Evolutionary conservation across 2,113 vertebrate species (phyloP), one percentile per base, ranked within the genome.

Genomic region (Lycaon pictus): DNA sequence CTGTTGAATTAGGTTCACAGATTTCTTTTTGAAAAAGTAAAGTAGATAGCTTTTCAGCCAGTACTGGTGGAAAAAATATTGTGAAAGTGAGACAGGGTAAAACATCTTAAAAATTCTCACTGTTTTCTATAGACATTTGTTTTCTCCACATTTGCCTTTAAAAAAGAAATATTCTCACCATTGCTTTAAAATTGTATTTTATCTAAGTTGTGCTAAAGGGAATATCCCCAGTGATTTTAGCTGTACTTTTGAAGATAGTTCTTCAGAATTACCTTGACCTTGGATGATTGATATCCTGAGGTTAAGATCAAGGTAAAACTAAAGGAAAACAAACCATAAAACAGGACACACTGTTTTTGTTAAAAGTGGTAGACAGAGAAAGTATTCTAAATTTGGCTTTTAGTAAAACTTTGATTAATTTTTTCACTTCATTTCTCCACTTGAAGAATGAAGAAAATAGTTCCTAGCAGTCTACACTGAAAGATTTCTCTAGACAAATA

Each of bases 101-200:
- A 83, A 79, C 19, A 60, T 77, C 27, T 86, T 93, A 91, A 76
- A 93, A 84, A 80, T 96, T 77, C n/a, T 11, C 51, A 5, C 95
- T 82, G 9, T 84, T 96, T 95, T 79, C 17, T 80, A 11, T 74
- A 55, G 60, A 85, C 6, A 76, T 92, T 96, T 90, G 29, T 82
- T 96, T 62, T 92, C 32, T 87, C 29, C n/a, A 37, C 60, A 22
- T 81, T 72, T 87, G 29, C 88, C 35, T 63, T 83, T 84, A 65
- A 80, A 86, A 23, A 63, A 55, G 48, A 63, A 87, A 72, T 84
- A 77, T 16, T 96, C 35, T 90, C 35, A 82, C n/a, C 43, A 20
- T 93, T 95, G 25, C 63, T 93, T 93, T 95, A 76, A 93, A 43
- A 53, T 97, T 85, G 19, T 92, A 32, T 85, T 80, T 92, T 93